Evolutionary conservation across 2,797 vertebrate genomes (phyloP).

Genomic region (Sylvia borin): DNA sequence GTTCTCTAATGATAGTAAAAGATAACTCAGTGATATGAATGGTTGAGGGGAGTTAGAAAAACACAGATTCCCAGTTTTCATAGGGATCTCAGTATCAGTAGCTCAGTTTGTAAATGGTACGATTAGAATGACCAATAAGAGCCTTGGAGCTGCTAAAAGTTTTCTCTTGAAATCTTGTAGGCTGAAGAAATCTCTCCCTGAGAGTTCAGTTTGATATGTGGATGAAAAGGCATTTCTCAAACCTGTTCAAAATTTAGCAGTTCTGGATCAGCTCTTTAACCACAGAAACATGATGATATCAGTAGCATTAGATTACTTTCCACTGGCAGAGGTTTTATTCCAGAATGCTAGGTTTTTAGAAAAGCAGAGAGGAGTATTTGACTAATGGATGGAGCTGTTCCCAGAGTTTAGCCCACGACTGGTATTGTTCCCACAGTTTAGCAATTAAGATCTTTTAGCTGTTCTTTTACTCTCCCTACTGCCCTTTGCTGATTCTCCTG

Average conservation of each 20-base stretch:
- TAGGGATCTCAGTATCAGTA: background rate
- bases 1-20: background rate
- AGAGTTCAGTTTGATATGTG: background rate
- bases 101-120: background rate
- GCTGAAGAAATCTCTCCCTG: background rate
- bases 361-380: background rate
- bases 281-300: background rate
- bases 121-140: background rate
- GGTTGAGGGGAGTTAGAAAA: background rate
- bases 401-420: background rate
- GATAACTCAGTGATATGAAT: background rate
- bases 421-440: background rate
- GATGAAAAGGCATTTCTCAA: background rate
- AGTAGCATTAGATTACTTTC: background rate
- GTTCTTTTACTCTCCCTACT: background rate
- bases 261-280: background rate
- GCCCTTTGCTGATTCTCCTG: background rate
- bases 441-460: background rate
- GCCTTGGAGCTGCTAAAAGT: background rate
- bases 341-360: background rate
- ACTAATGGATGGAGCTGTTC: background rate
- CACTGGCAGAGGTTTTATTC: background rate
- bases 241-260: background rate
- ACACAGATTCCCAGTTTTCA: background rate
- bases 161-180: background rate